Evolutionary conservation across 2,888 invertebrate species (phyloP).

Genomic region (Pterobdella sp.): DNA sequence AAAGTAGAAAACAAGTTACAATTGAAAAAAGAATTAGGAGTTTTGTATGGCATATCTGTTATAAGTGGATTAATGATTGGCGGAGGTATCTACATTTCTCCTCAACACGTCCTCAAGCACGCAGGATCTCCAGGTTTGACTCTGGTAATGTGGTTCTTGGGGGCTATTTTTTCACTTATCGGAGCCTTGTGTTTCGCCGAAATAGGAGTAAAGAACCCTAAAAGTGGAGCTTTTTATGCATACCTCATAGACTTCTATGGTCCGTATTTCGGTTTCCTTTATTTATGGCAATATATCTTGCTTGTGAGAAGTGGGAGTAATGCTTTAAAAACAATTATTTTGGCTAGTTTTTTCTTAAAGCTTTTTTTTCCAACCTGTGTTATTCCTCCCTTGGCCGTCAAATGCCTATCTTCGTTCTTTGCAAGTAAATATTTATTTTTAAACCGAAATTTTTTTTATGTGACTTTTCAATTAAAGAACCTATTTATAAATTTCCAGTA

Average conservation of each 20-base stretch:
- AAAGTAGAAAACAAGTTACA: conserved; percentile 15
- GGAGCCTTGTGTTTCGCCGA: conserved; percentile 85
- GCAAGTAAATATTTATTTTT: conserved; percentile 42
- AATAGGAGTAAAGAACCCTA: conserved; percentile 72
- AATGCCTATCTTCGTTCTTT: conserved; percentile 41
- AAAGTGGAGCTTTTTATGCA: conserved; percentile 56
- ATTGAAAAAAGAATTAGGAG: conserved; percentile 31
- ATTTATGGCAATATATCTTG: conserved; percentile 48
- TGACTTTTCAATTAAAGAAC: not conserved
- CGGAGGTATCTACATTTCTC: conserved; percentile 35
- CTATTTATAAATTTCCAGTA: conserved; percentile 6
- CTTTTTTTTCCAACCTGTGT: conserved; percentile 45
- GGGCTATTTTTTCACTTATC: conserved; percentile 66
- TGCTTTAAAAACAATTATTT: conserved; percentile 46
- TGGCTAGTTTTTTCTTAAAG: conserved; percentile 46
- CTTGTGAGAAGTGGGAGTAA: conserved; percentile 45
- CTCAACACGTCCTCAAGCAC: conserved; percentile 29
- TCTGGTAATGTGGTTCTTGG: conserved; percentile 77
- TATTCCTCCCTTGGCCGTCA: conserved; percentile 38
- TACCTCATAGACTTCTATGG: conserved; percentile 48
- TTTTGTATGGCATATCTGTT: conserved; percentile 32
- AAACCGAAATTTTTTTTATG: not conserved
- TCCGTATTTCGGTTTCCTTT: conserved; percentile 46
- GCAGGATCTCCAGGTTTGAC: conserved; percentile 67
- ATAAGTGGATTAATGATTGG: conserved; percentile 34